A percentile compares a stretch with the other conserved stretches of the same genome.
These are phyloP conservation scores for Caenorhabditis doughertyi DNA, from an alignment of 2,888 invertebrate species.

Conservation along the genomic window DNA sequence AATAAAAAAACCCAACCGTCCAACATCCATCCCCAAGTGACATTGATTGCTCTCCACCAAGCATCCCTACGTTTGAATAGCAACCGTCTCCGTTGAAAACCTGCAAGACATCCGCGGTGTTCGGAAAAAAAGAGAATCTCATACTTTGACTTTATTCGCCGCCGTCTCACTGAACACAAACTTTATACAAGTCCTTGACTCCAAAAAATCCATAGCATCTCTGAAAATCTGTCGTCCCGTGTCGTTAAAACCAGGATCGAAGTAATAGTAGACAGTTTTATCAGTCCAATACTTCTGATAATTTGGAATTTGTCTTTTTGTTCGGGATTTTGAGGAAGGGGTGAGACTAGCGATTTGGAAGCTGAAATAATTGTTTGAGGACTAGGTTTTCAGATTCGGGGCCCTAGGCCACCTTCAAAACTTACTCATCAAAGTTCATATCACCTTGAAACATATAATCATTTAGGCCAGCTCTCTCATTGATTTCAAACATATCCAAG, in stretches of 20 bases:
- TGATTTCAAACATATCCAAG: conserved; percentile 58
- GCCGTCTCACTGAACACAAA: conserved; percentile 53
- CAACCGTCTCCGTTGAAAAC: conserved; percentile 66
- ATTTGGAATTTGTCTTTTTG: conserved; percentile 64
- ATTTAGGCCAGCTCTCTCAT: conserved; percentile 55
- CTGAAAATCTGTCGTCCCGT: conserved; percentile 36
- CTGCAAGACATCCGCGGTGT: too few species aligned
- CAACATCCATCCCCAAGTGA: conserved; percentile 68
- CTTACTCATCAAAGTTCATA: conserved; percentile 55
- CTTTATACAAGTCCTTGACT: conserved; percentile 55
- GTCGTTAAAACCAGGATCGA: conserved; percentile 37
- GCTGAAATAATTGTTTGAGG: too few species aligned
- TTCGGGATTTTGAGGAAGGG: conserved; percentile 26
- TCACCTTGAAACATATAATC: conserved; percentile 63
- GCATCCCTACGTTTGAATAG: conserved; percentile 68
- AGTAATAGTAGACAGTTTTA: conserved; percentile 64
- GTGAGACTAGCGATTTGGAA: conserved; percentile 22
- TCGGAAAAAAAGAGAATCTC: too few species aligned
- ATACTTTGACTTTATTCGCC: conserved; percentile 62
- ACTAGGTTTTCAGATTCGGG: too few species aligned
- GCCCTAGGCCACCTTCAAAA: background rate
- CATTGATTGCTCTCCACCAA: conserved; percentile 63
- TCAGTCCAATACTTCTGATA: conserved; percentile 54
- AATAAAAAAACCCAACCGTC: conserved; percentile 29
- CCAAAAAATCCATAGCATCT: conserved; percentile 49